Evolutionary conservation across 2,888 invertebrate species (phyloP).

Genomic region (Griposia aprilina): DNA sequence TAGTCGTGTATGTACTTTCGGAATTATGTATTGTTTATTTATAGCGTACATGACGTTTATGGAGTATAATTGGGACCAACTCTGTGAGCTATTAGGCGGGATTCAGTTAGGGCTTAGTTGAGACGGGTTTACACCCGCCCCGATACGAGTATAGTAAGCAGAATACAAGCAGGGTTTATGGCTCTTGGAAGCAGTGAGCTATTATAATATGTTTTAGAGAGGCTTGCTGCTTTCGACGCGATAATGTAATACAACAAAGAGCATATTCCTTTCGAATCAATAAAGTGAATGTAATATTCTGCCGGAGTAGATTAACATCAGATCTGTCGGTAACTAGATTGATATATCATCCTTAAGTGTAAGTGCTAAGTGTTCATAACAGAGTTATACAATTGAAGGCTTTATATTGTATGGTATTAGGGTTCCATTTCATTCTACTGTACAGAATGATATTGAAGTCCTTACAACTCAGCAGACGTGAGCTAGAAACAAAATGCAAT

Average conservation of each 20-base stretch:
- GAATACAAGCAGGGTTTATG: conserved; percentile 79
- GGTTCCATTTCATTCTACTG: conserved; percentile 75
- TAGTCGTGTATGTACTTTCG: conserved; percentile 91
- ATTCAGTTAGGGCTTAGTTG: conserved; percentile 77
- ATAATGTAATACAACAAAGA: conserved; percentile 85
- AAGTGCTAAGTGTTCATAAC: conserved; percentile 78
- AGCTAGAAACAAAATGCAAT: conserved; percentile 79
- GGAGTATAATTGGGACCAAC: conserved; percentile 89
- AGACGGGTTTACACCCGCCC: conserved; percentile 68
- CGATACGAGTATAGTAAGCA: conserved; percentile 75
- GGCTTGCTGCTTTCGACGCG: conserved; percentile 84
- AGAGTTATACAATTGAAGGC: conserved; percentile 75
- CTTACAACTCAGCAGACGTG: conserved; percentile 70
- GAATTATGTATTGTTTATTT: conserved; percentile 89
- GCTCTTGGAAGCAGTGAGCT: conserved; percentile 86
- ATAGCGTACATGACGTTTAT: conserved; percentile 86
- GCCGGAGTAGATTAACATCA: conserved; percentile 84
- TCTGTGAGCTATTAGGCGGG: conserved; percentile 83
- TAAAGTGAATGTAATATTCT: conserved; percentile 76
- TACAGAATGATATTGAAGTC: conserved; percentile 73
- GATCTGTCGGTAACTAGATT: conserved; percentile 85
- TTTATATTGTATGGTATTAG: conserved; percentile 68
- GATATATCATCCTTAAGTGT: conserved; percentile 80
- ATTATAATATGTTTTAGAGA: conserved; percentile 90
- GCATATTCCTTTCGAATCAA: conserved; percentile 80